phyloP scores from a whole-genome alignment of 2,797 vertebrate species.

The Sarcoramphus papa region DNA sequence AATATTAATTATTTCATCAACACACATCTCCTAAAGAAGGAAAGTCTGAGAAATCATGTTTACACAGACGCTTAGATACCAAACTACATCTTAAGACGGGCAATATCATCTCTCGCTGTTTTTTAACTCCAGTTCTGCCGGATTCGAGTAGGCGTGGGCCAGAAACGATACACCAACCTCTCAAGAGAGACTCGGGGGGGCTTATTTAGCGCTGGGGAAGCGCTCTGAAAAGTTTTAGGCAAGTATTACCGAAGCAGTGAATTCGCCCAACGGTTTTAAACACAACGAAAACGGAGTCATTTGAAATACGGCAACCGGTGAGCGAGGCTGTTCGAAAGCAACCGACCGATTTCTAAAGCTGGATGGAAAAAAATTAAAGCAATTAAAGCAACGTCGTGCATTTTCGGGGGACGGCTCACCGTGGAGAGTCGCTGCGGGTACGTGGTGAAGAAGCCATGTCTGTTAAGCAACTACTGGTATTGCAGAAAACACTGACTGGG shows the following conservation, averaged over 20 bases:
- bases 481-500: neutral
- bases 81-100: neutral
- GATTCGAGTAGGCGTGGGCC: neutral
- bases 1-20: neutral
- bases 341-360: neutral
- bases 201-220: no score
- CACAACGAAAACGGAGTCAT: neutral
- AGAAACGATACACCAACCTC: neutral
- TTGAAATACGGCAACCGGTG: neutral
- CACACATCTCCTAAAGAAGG: no score
- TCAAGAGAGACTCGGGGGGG: neutral
- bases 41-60: neutral
- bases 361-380: neutral
- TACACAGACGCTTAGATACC: accelerated
- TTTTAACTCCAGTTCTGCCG: neutral
- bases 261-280: neutral
- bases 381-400: neutral
- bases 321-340: neutral
- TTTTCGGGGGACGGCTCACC: neutral
- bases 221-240: no score
- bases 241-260: accelerated
- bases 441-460: neutral
- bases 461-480: neutral
- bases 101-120: neutral
- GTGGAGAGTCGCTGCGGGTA: neutral